A percentile compares a stretch with the other conserved stretches of the same genome.
phyloP scores from a whole-genome alignment of 2,888 invertebrate genomes.

The Cantharis flavilabris region DNA sequence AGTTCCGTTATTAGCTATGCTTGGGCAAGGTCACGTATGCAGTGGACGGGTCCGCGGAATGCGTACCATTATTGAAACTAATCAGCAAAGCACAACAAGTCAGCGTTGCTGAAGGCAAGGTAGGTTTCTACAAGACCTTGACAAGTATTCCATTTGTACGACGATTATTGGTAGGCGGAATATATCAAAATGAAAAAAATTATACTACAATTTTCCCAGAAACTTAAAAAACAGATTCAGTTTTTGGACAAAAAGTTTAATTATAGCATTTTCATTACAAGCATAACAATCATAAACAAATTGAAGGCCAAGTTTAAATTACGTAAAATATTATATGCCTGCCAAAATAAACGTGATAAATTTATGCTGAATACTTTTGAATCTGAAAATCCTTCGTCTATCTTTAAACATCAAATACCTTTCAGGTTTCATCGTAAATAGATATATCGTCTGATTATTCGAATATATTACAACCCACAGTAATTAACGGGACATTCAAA shows the following conservation, averaged over 20 bases:
- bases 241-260: not conserved
- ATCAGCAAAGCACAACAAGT: slow-evolving; percentile 10
- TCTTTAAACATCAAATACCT: not conserved
- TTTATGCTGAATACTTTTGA: not conserved
- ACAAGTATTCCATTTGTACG: not conserved
- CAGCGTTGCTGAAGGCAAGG: slow-evolving; percentile 17
- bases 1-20: slow-evolving; percentile 38
- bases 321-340: not conserved
- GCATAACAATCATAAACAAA: slow-evolving; percentile 1
- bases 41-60: slow-evolving; percentile 17
- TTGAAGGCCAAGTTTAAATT: slow-evolving; percentile 1
- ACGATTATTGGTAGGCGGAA: not conserved
- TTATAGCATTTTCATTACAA: not conserved
- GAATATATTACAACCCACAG: not conserved
- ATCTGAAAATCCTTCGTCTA: not conserved
- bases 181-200: not conserved
- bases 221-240: not conserved
- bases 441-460: not conserved
- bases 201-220: not conserved
- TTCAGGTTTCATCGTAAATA: not conserved
- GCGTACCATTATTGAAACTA: slow-evolving; percentile 9
- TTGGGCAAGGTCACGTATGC: slow-evolving; percentile 40
- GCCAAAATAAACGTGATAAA: slow-evolving; percentile 2
- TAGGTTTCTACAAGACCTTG: slow-evolving; percentile 1
- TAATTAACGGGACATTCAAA: no score